A percentile compares a stretch with the other conserved stretches of the same genome.
Evolutionary conservation across 1,140 invertebrate species (phyloP).

Genomic region (Frieseomelitta varia): DNA sequence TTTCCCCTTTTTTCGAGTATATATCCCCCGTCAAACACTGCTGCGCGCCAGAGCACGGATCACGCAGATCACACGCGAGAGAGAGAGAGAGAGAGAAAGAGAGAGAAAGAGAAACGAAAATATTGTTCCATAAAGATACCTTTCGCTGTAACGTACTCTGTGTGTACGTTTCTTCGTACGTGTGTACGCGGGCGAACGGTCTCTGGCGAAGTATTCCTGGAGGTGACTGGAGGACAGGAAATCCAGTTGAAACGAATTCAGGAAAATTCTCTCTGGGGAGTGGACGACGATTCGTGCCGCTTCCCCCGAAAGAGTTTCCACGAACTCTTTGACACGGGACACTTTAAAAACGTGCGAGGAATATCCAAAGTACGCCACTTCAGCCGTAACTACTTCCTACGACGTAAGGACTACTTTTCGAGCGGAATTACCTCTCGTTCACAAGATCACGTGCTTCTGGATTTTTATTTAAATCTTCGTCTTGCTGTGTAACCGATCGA

Average conservation of each 20-base stretch:
- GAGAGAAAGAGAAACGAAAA: constrained; percentile 51
- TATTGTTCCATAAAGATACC: constrained; percentile 62
- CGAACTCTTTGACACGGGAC: constrained; percentile 61
- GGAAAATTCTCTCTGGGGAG: constrained; percentile 63
- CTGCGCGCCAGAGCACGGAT: background rate
- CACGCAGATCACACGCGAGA: constrained; percentile 27
- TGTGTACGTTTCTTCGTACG: background rate
- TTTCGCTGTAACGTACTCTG: constrained; percentile 30
- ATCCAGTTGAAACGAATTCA: constrained; percentile 67
- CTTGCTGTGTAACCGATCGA: no score
- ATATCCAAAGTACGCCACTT: constrained; percentile 53
- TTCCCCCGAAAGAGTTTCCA: constrained; percentile 25
- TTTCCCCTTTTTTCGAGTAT: constrained; percentile 2
- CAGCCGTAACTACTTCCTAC: constrained; percentile 44
- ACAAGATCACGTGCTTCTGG: background rate
- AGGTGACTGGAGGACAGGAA: constrained; percentile 37
- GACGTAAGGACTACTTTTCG: background rate
- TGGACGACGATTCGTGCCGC: constrained; percentile 48
- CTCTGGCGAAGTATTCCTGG: constrained; percentile 7
- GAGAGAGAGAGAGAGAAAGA: background rate
- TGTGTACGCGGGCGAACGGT: no score
- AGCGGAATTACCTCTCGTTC: constrained; percentile 33
- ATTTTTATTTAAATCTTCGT: constrained; percentile 16
- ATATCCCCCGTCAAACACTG: constrained; percentile 18
- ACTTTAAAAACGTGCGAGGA: constrained; percentile 67